A percentile compares a stretch with the other conserved stretches of the same genome.
phyloP scores from a whole-genome alignment of 92 coral and sea anemone species.

The Paragorgia papillata region DNA sequence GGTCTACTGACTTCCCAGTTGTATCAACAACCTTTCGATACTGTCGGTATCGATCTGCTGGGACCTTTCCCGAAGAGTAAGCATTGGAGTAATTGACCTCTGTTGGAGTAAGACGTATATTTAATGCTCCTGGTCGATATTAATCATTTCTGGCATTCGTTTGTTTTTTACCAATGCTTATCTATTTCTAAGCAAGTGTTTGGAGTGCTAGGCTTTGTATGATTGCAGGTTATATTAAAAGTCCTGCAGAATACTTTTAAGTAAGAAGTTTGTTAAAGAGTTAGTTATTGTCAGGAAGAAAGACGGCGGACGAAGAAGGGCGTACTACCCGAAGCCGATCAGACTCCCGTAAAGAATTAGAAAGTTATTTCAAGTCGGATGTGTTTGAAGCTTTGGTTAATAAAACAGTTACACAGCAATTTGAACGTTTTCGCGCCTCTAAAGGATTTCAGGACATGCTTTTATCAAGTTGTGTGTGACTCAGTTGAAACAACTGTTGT shows the following conservation, averaged over 20 bases:
- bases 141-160: too few relatives aligned
- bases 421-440: conserved; percentile 1
- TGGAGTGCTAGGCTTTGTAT: not conserved
- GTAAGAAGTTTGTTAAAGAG: not conserved
- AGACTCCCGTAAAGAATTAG: conserved; percentile 6
- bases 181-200: not conserved
- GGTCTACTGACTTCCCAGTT: too few relatives aligned
- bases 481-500: conserved; percentile 11
- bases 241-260: not conserved
- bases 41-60: too few relatives aligned
- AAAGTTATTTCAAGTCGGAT: conserved; percentile 4
- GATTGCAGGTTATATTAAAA: too few relatives aligned
- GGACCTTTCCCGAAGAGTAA: too few relatives aligned
- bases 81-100: too few relatives aligned
- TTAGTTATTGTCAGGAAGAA: not conserved
- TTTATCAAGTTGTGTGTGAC: not conserved
- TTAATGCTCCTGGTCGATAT: too few relatives aligned
- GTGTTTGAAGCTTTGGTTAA: not conserved
- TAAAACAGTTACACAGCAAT: conserved; percentile 5
- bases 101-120: too few relatives aligned
- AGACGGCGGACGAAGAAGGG: conserved; percentile 10
- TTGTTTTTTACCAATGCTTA: not conserved
- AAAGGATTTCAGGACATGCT: conserved; percentile 13
- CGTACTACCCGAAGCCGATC: conserved; percentile 1
- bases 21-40: too few relatives aligned